phyloP scores from a whole-genome alignment of 2,113 vertebrate species.

The Salvator merianae region DNA sequence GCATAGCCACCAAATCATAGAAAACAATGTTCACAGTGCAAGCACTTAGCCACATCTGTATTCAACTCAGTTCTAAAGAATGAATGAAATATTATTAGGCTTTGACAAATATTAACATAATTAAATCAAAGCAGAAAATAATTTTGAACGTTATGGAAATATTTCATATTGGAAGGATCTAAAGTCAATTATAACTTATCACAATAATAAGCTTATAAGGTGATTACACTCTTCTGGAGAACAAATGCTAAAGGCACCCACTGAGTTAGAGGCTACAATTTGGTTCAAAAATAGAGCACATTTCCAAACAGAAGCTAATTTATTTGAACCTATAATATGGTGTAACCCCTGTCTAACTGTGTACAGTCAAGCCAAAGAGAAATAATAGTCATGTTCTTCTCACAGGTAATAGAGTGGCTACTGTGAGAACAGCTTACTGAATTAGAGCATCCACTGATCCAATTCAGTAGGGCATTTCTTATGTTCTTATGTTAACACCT shows the following conservation, averaged over 20 bases:
- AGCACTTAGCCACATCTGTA: background rate
- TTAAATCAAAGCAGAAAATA: constrained; percentile 27
- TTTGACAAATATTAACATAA: constrained; percentile 36
- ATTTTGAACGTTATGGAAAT: constrained; percentile 25
- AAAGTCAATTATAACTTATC: constrained; percentile 25
- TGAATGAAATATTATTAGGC: background rate
- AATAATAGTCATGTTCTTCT: too few relatives aligned
- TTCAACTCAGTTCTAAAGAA: constrained; percentile 7
- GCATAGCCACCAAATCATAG: constrained; percentile 28
- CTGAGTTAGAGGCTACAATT: constrained; percentile 27
- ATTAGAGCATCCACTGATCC: too few relatives aligned
- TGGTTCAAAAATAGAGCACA: background rate
- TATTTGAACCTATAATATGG: background rate
- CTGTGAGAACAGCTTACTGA: too few relatives aligned
- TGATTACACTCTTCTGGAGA: constrained; percentile 7
- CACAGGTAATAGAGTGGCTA: too few relatives aligned
- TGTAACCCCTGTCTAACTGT: background rate
- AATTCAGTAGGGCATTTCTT: too few relatives aligned
- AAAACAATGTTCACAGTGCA: background rate
- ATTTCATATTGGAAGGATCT: constrained; percentile 29
- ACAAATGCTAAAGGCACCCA: constrained; percentile 44
- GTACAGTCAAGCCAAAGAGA: background rate
- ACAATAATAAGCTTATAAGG: background rate
- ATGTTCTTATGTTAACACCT: too few relatives aligned
- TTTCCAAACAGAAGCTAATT: background rate